Evolutionary conservation across 1,140 invertebrate species (phyloP).

Genomic region (Ridgeia piscesae): DNA sequence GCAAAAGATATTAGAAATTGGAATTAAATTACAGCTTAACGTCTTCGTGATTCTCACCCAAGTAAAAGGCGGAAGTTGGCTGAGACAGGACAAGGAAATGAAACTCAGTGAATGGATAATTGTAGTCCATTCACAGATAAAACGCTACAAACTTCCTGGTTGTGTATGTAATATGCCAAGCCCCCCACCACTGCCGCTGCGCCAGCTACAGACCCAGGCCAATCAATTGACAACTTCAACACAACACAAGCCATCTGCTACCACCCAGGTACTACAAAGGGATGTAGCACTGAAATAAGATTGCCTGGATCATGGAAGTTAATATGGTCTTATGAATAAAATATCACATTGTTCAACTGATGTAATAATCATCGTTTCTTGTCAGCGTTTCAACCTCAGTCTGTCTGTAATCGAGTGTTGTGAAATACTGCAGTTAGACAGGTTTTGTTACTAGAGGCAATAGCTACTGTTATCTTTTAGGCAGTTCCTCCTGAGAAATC

Average conservation of each 20-base stretch:
- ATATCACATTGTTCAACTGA: not conserved
- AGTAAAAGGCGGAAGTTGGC: not conserved
- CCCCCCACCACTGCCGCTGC: not conserved
- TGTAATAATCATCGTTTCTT: not conserved
- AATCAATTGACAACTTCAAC: not conserved
- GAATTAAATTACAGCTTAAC: not conserved
- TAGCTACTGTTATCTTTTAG: not conserved
- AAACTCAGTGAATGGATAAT: not conserved
- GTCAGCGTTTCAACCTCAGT: not conserved
- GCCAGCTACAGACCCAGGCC: not conserved
- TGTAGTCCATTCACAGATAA: not conserved
- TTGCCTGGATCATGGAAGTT: not conserved
- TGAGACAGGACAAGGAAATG: not conserved
- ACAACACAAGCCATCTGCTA: not conserved
- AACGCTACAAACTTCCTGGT: not conserved
- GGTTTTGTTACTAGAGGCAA: not conserved
- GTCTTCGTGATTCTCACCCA: not conserved
- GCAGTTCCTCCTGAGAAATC: not conserved
- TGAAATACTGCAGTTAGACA: not conserved
- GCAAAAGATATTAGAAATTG: not conserved
- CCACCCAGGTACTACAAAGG: not conserved
- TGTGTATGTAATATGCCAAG: not conserved
- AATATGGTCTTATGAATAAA: not conserved
- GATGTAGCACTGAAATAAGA: not conserved
- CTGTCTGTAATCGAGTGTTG: not conserved